A percentile compares a stretch with the other conserved stretches of the same genome.
phyloP scores from a whole-genome alignment of 2,113 vertebrate genomes.

The Vulpes lagopus region DNA sequence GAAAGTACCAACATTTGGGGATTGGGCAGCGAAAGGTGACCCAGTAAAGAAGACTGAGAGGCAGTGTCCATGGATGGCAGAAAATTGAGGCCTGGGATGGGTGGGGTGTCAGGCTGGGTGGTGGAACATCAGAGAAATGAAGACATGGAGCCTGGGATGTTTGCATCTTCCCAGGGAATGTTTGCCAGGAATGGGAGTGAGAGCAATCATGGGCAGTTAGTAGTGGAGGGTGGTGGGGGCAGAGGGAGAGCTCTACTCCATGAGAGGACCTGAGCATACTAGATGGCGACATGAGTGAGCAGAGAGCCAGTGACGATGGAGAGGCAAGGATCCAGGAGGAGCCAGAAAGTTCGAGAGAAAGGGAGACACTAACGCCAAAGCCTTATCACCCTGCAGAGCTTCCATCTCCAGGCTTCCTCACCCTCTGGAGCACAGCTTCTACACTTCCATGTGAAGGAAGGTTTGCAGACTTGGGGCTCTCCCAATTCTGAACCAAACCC shows the following conservation, averaged over 20 bases:
- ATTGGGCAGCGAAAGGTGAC: no score
- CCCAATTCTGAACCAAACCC: neutral
- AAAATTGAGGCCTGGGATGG: accelerated
- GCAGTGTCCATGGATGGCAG: neutral
- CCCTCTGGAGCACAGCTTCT: neutral
- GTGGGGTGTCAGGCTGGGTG: neutral
- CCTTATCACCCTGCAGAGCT: accelerated
- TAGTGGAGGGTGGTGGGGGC: neutral
- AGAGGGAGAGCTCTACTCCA: neutral
- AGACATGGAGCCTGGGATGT: neutral
- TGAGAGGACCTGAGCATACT: neutral
- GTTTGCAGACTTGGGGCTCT: neutral
- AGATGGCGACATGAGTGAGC: neutral
- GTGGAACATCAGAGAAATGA: neutral
- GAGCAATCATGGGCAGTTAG: neutral
- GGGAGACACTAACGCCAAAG: neutral
- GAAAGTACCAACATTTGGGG: neutral
- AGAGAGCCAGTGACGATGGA: neutral
- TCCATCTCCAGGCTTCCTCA: accelerated
- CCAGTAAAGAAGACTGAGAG: neutral
- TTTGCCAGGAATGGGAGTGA: no score
- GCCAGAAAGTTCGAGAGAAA: neutral
- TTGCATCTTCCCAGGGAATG: no score
- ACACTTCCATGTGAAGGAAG: neutral
- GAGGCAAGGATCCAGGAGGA: neutral